phyloP scores from a whole-genome alignment of 2,797 vertebrate species.

The Semaprochilodus insignis region DNA sequence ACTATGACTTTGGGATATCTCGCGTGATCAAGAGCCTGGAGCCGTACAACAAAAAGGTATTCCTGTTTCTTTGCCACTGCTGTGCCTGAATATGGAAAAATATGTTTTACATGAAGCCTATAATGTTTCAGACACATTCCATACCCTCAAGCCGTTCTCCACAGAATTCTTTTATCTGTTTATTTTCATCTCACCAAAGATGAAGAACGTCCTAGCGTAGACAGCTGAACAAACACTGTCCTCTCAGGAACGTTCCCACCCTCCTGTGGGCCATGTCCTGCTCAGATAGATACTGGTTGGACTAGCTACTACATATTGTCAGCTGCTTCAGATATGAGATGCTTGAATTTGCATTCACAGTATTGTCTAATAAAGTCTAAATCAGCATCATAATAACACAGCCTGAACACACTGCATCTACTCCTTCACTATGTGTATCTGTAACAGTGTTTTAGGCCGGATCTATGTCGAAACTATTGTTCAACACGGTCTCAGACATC shows the following conservation, averaged over 20 bases:
- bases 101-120: neutral
- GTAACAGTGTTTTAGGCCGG: too few species aligned
- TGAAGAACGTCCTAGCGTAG: conserved; percentile 7
- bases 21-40: conserved; percentile 96
- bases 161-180: neutral
- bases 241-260: conserved; percentile 26
- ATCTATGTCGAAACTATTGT: too few species aligned
- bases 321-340: neutral
- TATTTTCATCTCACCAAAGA: conserved; percentile 28
- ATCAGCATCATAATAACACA: too few species aligned
- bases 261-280: conserved; percentile 11
- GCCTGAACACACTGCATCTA: too few species aligned
- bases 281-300: conserved; percentile 17
- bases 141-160: neutral
- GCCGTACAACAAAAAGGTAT: conserved; percentile 93
- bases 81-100: neutral
- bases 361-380: neutral
- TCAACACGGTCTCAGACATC: too few species aligned
- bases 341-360: neutral
- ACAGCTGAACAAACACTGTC: conserved; percentile 60
- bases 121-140: neutral
- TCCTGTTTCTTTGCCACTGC: neutral
- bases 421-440: too few species aligned
- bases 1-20: conserved; percentile 96
- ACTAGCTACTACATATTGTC: conserved; percentile 9